Evolutionary conservation across 35 echinoderm and acorn worm species (phyloP), one percentile per base, ranked within the genome.

Genomic region (Holothuria glaberrima): DNA sequence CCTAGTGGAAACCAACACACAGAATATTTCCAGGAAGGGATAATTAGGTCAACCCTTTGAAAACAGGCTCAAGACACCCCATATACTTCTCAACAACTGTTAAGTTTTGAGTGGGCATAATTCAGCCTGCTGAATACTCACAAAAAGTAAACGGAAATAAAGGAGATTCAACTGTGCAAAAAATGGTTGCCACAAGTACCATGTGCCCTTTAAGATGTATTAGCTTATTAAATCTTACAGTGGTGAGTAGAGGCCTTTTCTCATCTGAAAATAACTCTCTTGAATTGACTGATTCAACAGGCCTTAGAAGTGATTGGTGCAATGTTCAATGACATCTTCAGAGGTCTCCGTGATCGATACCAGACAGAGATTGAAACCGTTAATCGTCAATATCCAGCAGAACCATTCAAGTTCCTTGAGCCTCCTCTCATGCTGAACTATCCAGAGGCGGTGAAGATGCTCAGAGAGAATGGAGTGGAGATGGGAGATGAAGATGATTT

Each of bases 401-500:
- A 99, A 59, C 93, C 94, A 5, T 99, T 99, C 89, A 99, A 95
- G 72, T 99, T 99, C 78, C 91, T 99, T n/a, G 97, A 99, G 21
- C 97, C 97, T 48, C 73, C 97, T n/a, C 89, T 99, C 9, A 86
- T 91, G 21, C 91, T 99, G 30, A 89, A 95, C 50, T 99, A 77
- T 65, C 91, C 90, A 0, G 97, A 99, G 76, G 97, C 31, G 16
- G 90, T 99, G 25, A 86, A 94, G 91, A 99, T 95, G 91, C 89
- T 99, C 20, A 78, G 85, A 44, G 97, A 99, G 41, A 89, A 89
- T 16, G 97, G 97, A 29, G 88, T 95, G 7, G 97, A 99, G 64
- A 95, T 99, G 89, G 97, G 91, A 1, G 93, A 93, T 64, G 82
- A 94, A 62, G 97, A 99, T 74, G 97, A 99, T 83, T 87, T 99